A percentile compares a stretch with the other conserved stretches of the same genome.
Conservation (phyloP, 2,888 invertebrate species). For the Frankliniella fusca region DNA sequence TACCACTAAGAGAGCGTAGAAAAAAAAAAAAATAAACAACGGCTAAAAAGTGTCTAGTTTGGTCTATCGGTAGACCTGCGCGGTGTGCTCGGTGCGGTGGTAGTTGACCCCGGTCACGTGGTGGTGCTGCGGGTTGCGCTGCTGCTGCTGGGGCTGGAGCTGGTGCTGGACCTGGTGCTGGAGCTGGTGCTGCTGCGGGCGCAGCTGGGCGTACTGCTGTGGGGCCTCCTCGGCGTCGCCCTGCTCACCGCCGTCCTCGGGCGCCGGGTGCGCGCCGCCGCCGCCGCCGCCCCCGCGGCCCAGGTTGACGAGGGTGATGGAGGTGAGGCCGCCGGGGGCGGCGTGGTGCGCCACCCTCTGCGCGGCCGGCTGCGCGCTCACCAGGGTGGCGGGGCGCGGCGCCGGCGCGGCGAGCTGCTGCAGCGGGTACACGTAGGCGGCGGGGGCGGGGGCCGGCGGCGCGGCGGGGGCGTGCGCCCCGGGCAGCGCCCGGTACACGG, state of each 20-base stretch:
- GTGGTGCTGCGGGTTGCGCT: neutral
- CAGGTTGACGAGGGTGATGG: slow-evolving; percentile 24
- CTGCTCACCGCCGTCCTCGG: neutral
- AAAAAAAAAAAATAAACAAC: too few relatives aligned
- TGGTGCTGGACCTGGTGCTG: neutral
- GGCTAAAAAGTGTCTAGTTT: too few relatives aligned
- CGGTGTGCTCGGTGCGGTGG: slow-evolving; percentile 18
- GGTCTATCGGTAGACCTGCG: neutral
- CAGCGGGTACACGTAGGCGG: neutral
- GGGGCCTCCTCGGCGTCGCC: neutral
- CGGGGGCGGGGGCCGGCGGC: neutral
- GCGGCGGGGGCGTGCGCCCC: neutral
- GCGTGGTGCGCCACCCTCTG: slow-evolving; percentile 10
- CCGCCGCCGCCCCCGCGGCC: slow-evolving; percentile 6
- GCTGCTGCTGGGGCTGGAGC: neutral
- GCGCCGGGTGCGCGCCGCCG: neutral
- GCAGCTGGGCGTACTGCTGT: neutral
- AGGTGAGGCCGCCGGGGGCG: slow-evolving; percentile 5
- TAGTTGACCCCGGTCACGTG: slow-evolving; percentile 6
- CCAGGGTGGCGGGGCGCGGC: neutral
- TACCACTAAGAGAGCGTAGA: too few relatives aligned
- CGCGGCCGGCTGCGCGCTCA: neutral
- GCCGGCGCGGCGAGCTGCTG: neutral
- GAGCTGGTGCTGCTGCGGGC: neutral
- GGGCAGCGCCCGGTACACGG: slow-evolving; percentile 2